Conservation (phyloP, 2,113 vertebrate genomes). For the Charina bottae region DNA sequence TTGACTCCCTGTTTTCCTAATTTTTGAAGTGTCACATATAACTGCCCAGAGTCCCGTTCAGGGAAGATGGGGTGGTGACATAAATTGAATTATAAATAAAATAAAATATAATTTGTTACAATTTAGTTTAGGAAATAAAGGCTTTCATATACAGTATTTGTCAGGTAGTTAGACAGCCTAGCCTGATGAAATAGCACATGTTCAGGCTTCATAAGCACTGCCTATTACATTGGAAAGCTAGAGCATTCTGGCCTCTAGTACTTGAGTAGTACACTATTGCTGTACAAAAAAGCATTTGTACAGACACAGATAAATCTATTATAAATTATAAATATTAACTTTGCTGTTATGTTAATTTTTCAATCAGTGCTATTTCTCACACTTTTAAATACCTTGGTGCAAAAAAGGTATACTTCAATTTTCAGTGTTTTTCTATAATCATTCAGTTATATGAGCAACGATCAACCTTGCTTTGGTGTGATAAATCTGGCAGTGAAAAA, state of each 20-base stretch:
- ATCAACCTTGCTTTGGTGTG: not conserved
- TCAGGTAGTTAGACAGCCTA: not conserved
- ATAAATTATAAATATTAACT: not conserved
- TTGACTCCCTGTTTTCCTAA: not conserved
- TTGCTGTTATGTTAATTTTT: not conserved
- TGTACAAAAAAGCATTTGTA: not conserved
- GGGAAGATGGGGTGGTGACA: no score
- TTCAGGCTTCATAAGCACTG: not conserved
- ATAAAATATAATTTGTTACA: constrained; percentile 23
- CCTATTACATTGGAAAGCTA: not conserved
- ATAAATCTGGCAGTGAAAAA: not conserved
- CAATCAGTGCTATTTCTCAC: not conserved
- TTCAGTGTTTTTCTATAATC: not conserved
- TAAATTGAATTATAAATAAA: no score
- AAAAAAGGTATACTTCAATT: not conserved
- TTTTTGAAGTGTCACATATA: not conserved
- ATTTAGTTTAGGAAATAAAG: not conserved
- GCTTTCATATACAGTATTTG: not conserved
- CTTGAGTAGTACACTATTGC: no score
- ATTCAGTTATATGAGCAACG: not conserved
- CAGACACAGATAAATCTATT: not conserved
- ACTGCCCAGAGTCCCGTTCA: no score
- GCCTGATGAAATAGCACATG: not conserved
- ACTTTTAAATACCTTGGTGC: not conserved
- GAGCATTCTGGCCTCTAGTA: not conserved